A percentile compares a stretch with the other conserved stretches of the same genome.
Conservation (phyloP, 1,140 invertebrate species). For the Ceratosolen fusciceps region DNA sequence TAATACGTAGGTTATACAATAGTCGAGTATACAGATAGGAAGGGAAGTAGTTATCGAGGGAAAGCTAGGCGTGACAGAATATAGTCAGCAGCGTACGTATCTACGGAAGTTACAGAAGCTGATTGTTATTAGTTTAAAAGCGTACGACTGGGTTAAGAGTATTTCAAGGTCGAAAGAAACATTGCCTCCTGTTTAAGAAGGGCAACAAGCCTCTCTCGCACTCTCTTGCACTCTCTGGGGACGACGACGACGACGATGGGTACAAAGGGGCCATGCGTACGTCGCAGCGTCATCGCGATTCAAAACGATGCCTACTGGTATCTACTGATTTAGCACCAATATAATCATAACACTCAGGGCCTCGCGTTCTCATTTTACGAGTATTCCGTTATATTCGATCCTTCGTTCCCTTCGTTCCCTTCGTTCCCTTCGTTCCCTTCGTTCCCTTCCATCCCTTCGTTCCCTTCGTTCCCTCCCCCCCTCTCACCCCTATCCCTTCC, state of each 20-base stretch:
- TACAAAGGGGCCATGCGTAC: not conserved
- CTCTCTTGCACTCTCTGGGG: no score
- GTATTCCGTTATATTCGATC: no score
- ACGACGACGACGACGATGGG: no score
- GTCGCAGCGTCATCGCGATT: not conserved
- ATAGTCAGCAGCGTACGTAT: no score
- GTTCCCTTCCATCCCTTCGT: no score
- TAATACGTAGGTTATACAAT: conserved; percentile 4
- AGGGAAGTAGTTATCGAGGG: conserved; percentile 26
- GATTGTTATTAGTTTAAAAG: conserved; percentile 2
- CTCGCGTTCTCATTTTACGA: not conserved
- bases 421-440: no score
- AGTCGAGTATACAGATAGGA: conserved; percentile 35
- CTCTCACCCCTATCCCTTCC: no score
- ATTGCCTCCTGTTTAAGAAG: no score
- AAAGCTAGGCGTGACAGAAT: no score
- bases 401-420: no score
- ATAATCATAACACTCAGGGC: conserved; percentile 41
- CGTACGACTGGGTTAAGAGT: conserved; percentile 1
- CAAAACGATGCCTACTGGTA: conserved; percentile 13
- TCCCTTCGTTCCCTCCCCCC: no score
- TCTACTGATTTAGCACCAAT: conserved; percentile 49
- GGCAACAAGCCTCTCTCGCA: no score
- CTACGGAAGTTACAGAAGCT: not conserved
- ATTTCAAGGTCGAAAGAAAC: not conserved